Evolutionary conservation across 2,113 vertebrate species (phyloP).

Genomic region (Ceuthmochares aereus): DNA sequence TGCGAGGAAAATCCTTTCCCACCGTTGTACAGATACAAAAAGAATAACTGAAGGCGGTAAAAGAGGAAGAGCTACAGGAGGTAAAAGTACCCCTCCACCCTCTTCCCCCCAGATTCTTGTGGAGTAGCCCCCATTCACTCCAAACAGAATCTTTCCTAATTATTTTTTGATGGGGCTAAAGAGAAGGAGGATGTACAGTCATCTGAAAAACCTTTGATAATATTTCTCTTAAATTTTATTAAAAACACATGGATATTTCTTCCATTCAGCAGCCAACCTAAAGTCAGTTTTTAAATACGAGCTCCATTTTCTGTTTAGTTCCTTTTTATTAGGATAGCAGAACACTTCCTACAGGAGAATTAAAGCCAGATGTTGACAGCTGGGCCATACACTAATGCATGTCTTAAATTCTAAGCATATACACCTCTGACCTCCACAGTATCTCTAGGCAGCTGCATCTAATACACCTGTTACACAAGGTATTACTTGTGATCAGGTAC

Average conservation of each 20-base stretch:
- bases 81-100: neutral
- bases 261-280: neutral
- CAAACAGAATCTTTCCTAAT: neutral
- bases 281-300: neutral
- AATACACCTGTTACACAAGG: neutral
- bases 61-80: neutral
- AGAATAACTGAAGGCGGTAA: neutral
- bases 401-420: neutral
- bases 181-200: neutral
- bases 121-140: neutral
- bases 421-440: neutral
- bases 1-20: neutral
- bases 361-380: constrained; percentile 1
- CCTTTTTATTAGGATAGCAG: neutral
- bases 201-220: neutral
- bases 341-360: constrained; percentile 7
- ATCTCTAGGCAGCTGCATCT: neutral
- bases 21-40: neutral
- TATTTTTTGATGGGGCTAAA: neutral
- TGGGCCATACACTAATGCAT: neutral
- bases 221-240: neutral
- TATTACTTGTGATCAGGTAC: neutral
- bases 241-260: neutral
- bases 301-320: neutral
- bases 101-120: rapidly evolving